Evolutionary conservation across 2,113 vertebrate species (phyloP), one percentile per base, ranked within the genome.

Genomic region (Caretta caretta): DNA sequence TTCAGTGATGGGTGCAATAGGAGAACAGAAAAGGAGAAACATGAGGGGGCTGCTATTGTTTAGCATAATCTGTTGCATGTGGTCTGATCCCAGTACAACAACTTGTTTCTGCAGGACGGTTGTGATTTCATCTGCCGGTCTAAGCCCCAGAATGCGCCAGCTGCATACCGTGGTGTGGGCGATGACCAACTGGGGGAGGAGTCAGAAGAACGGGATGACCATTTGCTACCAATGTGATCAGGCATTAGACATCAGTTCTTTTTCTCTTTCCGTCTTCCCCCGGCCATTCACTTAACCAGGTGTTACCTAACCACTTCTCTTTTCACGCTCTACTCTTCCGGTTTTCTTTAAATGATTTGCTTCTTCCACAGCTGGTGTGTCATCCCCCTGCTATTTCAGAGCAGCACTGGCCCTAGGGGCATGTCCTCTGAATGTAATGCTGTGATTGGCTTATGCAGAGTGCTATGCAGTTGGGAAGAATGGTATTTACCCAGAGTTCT

Each of bases 81-180:
- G 1, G 7, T 76, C 88, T 96, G 75, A 94, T 51, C 81, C 22
- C 1, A 1, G 8, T 91, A 76, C 69, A 8, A 46, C 89, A 10
- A 90, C 38, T 88, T 97, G 50, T 97, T 80, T 78, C 72, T 57
- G 4, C 95, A 99, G 99, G 99, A 99, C 46, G 99, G 99, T 69
- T 99, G 99, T 94, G 99, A 99, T 98, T 99, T 99, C 88, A 99
- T 99, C 69, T 99, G 99, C 93, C 99, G 99, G 6, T 99, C 99
- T 4, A 98, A 97, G 97, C 98, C 97, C 85, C 98, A 98, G 13
- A 98, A 97, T 1, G 98, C 97, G 0, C 98, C 99, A 11, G 98
- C 99, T 3, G 98, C 99, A 0, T 99, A 99, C 92, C 98, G 99
- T 10, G 99, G 99, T 4, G 98, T 99, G 59, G 97, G 98, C 3